Percentiles rank a stretch among this genome's conserved stretches.
phyloP scores from a whole-genome alignment of 2,797 vertebrate species.

The Gallinago nigripennis region DNA sequence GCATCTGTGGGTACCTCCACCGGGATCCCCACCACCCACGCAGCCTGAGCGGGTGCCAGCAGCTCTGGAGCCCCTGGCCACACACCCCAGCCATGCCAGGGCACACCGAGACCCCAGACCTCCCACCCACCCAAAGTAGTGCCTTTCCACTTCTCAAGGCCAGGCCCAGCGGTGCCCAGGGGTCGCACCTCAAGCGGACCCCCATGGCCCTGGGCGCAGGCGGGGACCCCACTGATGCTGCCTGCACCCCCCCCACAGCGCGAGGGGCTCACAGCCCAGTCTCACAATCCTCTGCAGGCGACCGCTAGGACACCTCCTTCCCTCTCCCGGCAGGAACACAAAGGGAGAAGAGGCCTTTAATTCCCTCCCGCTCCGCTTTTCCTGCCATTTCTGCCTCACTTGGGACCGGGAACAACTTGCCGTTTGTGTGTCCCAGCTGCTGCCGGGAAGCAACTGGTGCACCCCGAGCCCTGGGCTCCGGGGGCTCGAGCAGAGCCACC shows the following conservation, averaged over 20 bases:
- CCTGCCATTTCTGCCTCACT: neutral
- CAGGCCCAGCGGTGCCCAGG: neutral
- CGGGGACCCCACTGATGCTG: neutral
- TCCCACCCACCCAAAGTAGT: accelerated
- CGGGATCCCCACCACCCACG: accelerated
- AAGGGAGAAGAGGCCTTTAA: conserved; percentile 14
- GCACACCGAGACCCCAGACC: accelerated
- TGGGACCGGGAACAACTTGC: neutral
- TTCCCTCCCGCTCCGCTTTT: neutral
- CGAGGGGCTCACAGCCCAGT: neutral
- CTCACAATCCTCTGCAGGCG: neutral
- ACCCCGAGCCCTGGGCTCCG: neutral
- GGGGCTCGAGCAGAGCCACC: accelerated
- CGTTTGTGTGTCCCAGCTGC: neutral
- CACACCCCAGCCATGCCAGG: neutral
- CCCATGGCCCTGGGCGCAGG: neutral
- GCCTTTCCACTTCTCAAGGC: accelerated
- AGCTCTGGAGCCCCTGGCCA: neutral
- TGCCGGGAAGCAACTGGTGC: accelerated
- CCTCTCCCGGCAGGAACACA: neutral
- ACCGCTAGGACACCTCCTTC: neutral
- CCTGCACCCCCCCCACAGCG: neutral
- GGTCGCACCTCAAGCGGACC: accelerated
- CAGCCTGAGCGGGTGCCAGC: neutral
- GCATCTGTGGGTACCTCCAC: accelerated